Evolutionary conservation across 2,888 invertebrate species (phyloP).

Genomic region (Phyllotreta striolata): DNA sequence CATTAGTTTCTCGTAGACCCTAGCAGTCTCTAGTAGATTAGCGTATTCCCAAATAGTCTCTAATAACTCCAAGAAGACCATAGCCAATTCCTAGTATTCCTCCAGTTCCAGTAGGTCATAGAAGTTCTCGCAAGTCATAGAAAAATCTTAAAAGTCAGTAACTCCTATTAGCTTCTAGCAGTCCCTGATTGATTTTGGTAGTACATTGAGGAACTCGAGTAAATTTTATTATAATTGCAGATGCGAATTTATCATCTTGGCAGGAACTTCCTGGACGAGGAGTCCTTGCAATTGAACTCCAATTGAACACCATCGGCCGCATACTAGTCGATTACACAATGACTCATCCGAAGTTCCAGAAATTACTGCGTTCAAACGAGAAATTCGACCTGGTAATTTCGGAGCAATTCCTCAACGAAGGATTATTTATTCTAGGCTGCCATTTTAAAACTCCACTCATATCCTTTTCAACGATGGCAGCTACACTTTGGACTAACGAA

Average conservation of each 20-base stretch:
- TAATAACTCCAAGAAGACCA: too few species aligned
- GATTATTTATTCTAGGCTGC: constrained; percentile 55
- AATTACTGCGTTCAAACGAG: constrained; percentile 53
- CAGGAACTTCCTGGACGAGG: not conserved
- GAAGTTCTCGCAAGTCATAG: too few species aligned
- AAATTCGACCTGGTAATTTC: constrained; percentile 56
- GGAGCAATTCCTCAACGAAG: constrained; percentile 63
- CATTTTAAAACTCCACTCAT: constrained; percentile 55
- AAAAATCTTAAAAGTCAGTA: too few species aligned
- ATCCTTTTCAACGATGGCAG: constrained; percentile 59
- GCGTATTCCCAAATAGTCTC: too few species aligned
- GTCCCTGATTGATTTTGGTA: too few species aligned
- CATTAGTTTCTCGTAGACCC: too few species aligned
- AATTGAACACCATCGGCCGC: constrained; percentile 58
- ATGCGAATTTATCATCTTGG: not conserved
- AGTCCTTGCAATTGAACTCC: not conserved
- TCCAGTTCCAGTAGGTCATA: too few species aligned
- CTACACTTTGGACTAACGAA: constrained; percentile 60
- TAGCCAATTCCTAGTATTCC: too few species aligned
- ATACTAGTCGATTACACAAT: constrained; percentile 36
- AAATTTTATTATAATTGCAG: too few species aligned
- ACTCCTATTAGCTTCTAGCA: too few species aligned
- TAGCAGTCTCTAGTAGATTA: too few species aligned
- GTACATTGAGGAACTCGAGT: too few species aligned
- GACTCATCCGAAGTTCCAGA: constrained; percentile 55